Evolutionary conservation across 2,797 vertebrate species (phyloP).

Genomic region (Hapalemur alaotrensis): DNA sequence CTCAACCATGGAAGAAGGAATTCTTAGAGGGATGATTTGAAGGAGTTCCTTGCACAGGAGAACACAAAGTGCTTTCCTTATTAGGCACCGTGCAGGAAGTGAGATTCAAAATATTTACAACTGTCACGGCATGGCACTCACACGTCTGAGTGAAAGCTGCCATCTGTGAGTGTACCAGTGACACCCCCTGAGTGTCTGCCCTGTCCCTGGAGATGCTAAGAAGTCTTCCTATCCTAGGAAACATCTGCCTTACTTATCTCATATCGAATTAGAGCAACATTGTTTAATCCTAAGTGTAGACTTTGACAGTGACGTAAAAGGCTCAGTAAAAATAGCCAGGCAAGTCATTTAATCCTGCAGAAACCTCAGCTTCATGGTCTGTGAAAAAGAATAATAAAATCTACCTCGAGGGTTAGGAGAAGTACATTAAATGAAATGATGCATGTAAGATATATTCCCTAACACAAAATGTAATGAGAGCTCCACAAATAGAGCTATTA

Average conservation of each 20-base stretch:
- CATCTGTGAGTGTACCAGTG: neutral
- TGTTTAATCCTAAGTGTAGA: neutral
- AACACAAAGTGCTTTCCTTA: neutral
- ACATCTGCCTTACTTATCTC: neutral
- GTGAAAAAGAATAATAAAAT: neutral
- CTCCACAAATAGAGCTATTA: neutral
- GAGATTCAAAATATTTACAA: neutral
- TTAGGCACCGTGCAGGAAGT: neutral
- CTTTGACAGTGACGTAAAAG: neutral
- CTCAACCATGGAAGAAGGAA: neutral
- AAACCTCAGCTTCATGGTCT: neutral
- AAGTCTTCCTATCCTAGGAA: neutral
- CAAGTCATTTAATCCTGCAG: slow-evolving; percentile 8
- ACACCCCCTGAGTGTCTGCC: neutral
- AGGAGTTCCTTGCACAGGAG: neutral
- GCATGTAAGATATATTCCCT: neutral
- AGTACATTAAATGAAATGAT: neutral
- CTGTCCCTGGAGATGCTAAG: neutral
- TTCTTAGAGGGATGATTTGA: neutral
- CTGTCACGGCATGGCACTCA: neutral
- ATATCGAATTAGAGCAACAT: neutral
- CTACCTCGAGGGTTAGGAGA: neutral
- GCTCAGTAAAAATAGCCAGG: neutral
- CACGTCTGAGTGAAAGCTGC: neutral
- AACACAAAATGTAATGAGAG: neutral